These are phyloP conservation scores for Saccopteryx bilineata DNA, from an alignment of 2,113 vertebrate species.

Conservation along the genomic window DNA sequence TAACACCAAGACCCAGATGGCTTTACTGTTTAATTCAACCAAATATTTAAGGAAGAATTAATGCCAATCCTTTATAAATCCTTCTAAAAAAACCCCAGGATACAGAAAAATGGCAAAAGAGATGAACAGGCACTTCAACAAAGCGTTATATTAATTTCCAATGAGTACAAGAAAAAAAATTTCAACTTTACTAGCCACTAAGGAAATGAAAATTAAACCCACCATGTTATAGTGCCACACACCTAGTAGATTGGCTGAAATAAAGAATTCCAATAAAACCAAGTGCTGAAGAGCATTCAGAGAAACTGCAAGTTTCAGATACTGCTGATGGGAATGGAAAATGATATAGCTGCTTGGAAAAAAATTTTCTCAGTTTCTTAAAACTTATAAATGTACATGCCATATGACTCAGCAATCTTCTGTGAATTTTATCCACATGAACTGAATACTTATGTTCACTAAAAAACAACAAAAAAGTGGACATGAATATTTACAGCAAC, in stretches of 20 bases:
- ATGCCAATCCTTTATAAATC: not conserved
- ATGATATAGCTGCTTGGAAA: not conserved
- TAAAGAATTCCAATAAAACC: no score
- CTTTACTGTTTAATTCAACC: not conserved
- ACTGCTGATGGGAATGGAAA: not conserved
- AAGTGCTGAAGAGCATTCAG: no score
- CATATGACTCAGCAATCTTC: not conserved
- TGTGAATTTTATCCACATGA: not conserved
- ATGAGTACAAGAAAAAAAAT: not conserved
- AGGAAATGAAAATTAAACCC: no score
- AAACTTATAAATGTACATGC: conserved; percentile 14
- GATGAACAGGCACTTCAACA: not conserved
- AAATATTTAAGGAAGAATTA: not conserved
- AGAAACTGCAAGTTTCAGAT: no score
- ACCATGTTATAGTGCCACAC: no score
- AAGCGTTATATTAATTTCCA: not conserved
- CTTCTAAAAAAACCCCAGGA: not conserved
- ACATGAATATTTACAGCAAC: not conserved
- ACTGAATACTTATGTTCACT: not conserved
- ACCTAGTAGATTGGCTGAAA: no score
- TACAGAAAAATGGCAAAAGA: not conserved
- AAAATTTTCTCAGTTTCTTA: not conserved
- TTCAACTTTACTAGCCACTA: not conserved
- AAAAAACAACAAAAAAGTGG: not conserved
- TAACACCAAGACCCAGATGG: not conserved